Conservation (phyloP, 2,888 invertebrate genomes). For the Plagodis pulveraria region DNA sequence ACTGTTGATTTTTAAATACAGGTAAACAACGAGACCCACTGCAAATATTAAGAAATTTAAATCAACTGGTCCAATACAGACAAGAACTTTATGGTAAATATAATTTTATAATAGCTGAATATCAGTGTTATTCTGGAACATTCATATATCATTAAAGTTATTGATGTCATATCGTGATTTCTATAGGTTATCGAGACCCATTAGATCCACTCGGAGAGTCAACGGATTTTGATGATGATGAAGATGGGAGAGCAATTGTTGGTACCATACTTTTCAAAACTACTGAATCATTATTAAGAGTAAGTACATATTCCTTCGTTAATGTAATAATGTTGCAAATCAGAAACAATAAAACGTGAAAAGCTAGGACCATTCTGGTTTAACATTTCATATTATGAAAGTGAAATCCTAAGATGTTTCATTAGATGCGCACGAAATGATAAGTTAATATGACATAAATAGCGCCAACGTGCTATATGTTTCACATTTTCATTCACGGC, state of each 20-base stretch:
- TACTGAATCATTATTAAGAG: slow-evolving; percentile 71
- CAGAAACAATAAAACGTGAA: too few species aligned
- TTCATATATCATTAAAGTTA: neutral
- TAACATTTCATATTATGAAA: too few species aligned
- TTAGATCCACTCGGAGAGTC: slow-evolving; percentile 66
- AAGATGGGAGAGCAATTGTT: slow-evolving; percentile 73
- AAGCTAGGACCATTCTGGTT: too few species aligned
- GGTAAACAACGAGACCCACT: slow-evolving; percentile 75
- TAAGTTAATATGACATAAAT: too few species aligned
- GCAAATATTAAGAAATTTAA: slow-evolving; percentile 72
- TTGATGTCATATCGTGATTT: slow-evolving; percentile 1
- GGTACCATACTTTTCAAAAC: slow-evolving; percentile 77
- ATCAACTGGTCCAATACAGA: slow-evolving; percentile 70
- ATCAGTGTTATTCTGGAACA: neutral
- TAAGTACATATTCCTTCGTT: slow-evolving; percentile 44
- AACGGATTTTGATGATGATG: slow-evolving; percentile 73
- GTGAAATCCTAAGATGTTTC: too few species aligned
- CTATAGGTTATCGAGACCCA: slow-evolving; percentile 64
- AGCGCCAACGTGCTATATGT: too few species aligned
- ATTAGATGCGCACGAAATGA: too few species aligned
- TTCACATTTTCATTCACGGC: neutral
- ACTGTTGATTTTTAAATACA: slow-evolving; percentile 42
- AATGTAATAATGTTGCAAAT: too few species aligned
- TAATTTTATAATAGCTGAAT: neutral
- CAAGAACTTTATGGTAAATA: slow-evolving; percentile 71